Evolutionary conservation across 1,140 invertebrate genomes (phyloP).

Genomic region (Platorchestia sp.): DNA sequence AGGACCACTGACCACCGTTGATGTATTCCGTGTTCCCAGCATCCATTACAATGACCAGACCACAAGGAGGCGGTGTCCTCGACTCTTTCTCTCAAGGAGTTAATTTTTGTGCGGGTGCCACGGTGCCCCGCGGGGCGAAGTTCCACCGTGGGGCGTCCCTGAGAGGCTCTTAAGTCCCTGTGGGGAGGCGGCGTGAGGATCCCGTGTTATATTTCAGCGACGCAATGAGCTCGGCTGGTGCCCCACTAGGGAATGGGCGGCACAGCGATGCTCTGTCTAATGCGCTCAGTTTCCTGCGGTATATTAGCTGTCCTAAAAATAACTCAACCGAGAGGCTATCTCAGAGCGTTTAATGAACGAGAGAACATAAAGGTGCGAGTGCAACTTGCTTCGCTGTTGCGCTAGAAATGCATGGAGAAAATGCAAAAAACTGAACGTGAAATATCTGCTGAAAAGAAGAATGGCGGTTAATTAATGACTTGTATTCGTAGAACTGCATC

Average conservation of each 20-base stretch:
- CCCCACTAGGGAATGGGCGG: constrained; percentile 18
- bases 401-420: neutral
- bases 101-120: constrained; percentile 11
- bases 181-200: constrained; percentile 5
- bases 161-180: constrained; percentile 39
- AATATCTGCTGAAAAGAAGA: neutral
- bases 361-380: neutral
- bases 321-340: neutral
- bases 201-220: constrained; percentile 12
- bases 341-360: neutral
- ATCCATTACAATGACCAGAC: constrained; percentile 27
- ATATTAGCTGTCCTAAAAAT: neutral
- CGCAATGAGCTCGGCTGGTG: constrained; percentile 10
- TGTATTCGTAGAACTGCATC: neutral
- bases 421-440: neutral
- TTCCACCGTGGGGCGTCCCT: constrained; percentile 14
- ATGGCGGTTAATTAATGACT: neutral
- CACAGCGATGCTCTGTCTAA: neutral
- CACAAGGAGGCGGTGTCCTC: constrained; percentile 1
- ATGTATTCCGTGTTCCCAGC: constrained; percentile 42
- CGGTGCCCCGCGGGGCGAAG: neutral
- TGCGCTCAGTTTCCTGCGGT: neutral
- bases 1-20: neutral
- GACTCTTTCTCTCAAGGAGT: neutral
- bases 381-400: neutral